These are phyloP conservation scores for Bacillus rossius DNA, from an alignment of 1,140 invertebrate species.

Conservation along the genomic window DNA sequence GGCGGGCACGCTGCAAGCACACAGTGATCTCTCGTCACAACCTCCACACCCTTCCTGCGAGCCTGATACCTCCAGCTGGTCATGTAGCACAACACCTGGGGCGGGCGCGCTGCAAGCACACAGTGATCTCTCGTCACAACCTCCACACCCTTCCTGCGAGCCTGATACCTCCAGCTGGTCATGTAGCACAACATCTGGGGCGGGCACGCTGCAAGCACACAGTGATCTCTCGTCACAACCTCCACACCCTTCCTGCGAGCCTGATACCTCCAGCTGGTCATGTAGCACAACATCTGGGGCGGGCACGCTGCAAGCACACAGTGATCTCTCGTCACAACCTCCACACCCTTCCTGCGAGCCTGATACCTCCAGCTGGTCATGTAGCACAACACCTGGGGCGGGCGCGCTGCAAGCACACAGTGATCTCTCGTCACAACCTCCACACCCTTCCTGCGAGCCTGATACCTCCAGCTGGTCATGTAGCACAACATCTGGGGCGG, in stretches of 20 bases:
- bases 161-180: conserved; percentile 95
- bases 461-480: conserved; percentile 92
- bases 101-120: conserved; percentile 56
- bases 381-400: conserved; percentile 86
- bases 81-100: conserved; percentile 88
- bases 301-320: no score
- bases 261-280: conserved; percentile 95
- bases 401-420: no score
- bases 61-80: conserved; percentile 97
- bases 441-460: conserved; percentile 83
- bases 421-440: no score
- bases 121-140: conserved; percentile 71
- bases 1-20: conserved; percentile 59
- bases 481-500: conserved; percentile 87
- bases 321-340: no score
- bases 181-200: conserved; percentile 89
- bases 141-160: conserved; percentile 82
- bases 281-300: conserved; percentile 85
- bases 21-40: conserved; percentile 71
- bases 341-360: conserved; percentile 84
- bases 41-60: conserved; percentile 78
- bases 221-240: conserved; percentile 73
- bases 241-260: conserved; percentile 83
- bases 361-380: conserved; percentile 94
- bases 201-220: conserved; percentile 54